Conservation (phyloP, 2,113 vertebrate species). For the Proteles cristata region DNA sequence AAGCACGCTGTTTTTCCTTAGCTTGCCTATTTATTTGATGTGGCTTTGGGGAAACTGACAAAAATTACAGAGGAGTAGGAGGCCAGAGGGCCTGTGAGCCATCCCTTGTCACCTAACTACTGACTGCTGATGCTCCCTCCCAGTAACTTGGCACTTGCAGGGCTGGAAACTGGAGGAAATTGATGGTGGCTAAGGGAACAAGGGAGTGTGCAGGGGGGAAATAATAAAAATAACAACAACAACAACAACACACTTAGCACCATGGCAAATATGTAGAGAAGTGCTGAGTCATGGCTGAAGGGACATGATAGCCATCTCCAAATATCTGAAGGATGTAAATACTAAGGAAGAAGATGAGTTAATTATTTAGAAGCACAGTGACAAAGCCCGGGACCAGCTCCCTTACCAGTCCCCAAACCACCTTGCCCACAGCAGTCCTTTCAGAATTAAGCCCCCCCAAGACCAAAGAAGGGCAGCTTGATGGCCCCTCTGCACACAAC, state of each 20-base stretch:
- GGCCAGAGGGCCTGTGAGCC: not conserved
- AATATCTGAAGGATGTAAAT: slow-evolving; percentile 64
- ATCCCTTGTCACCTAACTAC: not conserved
- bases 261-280: not conserved
- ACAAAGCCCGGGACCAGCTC: not conserved
- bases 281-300: slow-evolving; percentile 20
- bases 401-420: not conserved
- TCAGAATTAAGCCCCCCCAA: not conserved
- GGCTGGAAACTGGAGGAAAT: not conserved
- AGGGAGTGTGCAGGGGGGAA: not conserved
- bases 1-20: not conserved
- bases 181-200: not conserved
- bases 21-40: not conserved
- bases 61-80: not conserved
- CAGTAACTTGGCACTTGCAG: not conserved
- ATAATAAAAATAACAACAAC: not conserved
- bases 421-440: not conserved
- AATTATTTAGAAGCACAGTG: slow-evolving; percentile 33
- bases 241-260: not conserved
- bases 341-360: slow-evolving; percentile 24
- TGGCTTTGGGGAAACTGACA: slow-evolving; percentile 43
- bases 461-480: not conserved
- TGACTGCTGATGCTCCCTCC: not conserved
- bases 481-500: not conserved
- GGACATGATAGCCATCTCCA: not conserved